phyloP scores from a whole-genome alignment of 2,113 vertebrate species.

The Notiomystis cincta region DNA sequence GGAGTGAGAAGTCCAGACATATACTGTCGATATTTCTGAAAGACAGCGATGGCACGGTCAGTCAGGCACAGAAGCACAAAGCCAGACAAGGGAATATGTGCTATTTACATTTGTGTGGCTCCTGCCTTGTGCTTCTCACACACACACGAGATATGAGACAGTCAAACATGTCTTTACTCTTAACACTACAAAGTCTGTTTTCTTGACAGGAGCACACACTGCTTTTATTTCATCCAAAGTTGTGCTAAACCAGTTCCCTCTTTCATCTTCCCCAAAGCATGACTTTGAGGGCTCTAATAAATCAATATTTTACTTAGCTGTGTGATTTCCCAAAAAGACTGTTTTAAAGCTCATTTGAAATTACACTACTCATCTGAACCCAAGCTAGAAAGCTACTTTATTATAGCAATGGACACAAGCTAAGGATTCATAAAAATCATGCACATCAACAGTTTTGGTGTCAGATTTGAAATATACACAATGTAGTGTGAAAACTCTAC shows the following conservation, averaged over 20 bases:
- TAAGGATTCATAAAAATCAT: not conserved
- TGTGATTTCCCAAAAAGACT: not conserved
- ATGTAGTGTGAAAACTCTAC: not conserved
- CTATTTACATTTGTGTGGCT: not conserved
- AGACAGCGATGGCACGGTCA: slow-evolving; percentile 45
- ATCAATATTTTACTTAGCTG: not conserved
- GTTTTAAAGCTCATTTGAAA: not conserved
- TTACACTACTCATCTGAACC: not conserved
- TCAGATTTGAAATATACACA: not conserved
- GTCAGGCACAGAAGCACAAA: not conserved
- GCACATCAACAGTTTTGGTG: not conserved
- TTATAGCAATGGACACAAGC: not conserved
- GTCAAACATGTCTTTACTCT: not conserved
- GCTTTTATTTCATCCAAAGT: not conserved
- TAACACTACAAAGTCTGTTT: not conserved
- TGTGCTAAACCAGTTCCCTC: not conserved
- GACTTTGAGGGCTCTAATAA: not conserved
- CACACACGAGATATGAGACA: not conserved
- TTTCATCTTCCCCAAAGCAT: not conserved
- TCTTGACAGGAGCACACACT: not conserved
- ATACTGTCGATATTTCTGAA: slow-evolving; percentile 91
- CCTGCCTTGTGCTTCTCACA: not conserved
- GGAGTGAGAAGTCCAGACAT: slow-evolving; percentile 95
- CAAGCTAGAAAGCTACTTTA: not conserved
- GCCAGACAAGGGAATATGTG: not conserved